These are phyloP conservation scores for Dicerorhinus sumatrensis DNA, from an alignment of 2,113 vertebrate genomes.

Conservation along the genomic window DNA sequence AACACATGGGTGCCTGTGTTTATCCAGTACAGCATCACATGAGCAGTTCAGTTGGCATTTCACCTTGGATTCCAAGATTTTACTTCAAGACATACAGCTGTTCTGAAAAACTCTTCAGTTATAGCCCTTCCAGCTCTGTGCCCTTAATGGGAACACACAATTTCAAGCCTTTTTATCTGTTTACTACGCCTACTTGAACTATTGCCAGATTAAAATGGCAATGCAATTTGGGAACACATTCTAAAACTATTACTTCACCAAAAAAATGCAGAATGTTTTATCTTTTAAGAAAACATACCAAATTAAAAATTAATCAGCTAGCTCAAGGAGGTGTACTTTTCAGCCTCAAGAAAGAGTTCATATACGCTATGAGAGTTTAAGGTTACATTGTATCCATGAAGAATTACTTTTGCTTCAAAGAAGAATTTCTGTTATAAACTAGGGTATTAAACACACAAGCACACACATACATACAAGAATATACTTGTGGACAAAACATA, in stretches of 20 bases:
- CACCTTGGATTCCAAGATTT: not conserved
- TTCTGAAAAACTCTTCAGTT: conserved; percentile 32
- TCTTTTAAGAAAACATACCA: conserved; percentile 49
- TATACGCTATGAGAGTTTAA: conserved; percentile 3
- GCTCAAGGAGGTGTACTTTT: conserved; percentile 17
- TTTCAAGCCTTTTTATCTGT: conserved; percentile 13
- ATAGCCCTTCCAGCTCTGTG: not conserved
- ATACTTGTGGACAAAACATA: conserved; percentile 23
- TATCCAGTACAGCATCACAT: not conserved
- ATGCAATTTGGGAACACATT: conserved; percentile 47
- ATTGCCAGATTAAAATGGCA: not conserved
- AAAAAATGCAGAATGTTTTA: conserved; percentile 21
- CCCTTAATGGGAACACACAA: not conserved
- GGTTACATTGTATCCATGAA: not conserved
- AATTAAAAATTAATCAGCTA: conserved; percentile 54
- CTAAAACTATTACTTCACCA: conserved; percentile 5
- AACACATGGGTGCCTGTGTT: not conserved
- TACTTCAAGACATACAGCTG: not conserved
- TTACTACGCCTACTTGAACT: not conserved
- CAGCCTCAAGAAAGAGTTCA: conserved; percentile 31
- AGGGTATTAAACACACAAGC: not conserved
- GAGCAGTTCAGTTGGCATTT: conserved; percentile 1
- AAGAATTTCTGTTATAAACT: conserved; percentile 39
- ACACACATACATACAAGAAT: not conserved
- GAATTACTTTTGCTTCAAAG: conserved; percentile 31